Conservation (phyloP, 2,888 invertebrate genomes). For the Hecatera dysodea region DNA sequence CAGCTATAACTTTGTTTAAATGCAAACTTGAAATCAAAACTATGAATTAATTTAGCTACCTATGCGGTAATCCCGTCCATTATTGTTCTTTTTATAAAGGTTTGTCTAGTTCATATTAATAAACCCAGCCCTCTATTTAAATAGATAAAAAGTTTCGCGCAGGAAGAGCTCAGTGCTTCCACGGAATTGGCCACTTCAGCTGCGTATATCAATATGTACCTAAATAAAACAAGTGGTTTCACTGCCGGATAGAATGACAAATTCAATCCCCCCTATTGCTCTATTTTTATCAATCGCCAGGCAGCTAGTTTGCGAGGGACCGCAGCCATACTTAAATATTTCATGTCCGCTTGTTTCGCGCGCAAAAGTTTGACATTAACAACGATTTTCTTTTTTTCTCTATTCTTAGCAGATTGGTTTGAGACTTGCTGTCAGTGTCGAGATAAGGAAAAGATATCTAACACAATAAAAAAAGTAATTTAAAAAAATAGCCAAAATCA, state of each 20-base stretch:
- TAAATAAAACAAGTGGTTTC: constrained; percentile 59
- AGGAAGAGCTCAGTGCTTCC: constrained; percentile 51
- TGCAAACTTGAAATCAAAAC: neutral
- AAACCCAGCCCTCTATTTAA: neutral
- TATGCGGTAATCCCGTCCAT: neutral
- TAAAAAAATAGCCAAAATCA: neutral
- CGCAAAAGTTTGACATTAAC: constrained; percentile 15
- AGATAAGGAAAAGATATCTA: neutral
- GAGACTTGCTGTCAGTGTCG: neutral
- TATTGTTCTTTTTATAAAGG: too few species aligned
- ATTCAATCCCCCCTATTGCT: constrained; percentile 61
- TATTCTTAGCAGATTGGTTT: neutral
- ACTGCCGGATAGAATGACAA: constrained; percentile 64
- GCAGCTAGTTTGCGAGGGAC: constrained; percentile 55
- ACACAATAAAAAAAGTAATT: too few species aligned
- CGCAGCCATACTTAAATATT: constrained; percentile 49
- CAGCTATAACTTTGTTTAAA: neutral
- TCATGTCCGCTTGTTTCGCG: constrained; percentile 46
- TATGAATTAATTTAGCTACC: neutral
- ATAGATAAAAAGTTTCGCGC: constrained; percentile 20
- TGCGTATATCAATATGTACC: constrained; percentile 59
- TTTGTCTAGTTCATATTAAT: neutral
- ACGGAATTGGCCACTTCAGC: constrained; percentile 50
- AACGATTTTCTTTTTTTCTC: constrained; percentile 2
- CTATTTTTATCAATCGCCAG: constrained; percentile 62